Base-by-base conservation (phyloP, 2,797 vertebrate species). In the Falco novaeseelandiae region DNA sequence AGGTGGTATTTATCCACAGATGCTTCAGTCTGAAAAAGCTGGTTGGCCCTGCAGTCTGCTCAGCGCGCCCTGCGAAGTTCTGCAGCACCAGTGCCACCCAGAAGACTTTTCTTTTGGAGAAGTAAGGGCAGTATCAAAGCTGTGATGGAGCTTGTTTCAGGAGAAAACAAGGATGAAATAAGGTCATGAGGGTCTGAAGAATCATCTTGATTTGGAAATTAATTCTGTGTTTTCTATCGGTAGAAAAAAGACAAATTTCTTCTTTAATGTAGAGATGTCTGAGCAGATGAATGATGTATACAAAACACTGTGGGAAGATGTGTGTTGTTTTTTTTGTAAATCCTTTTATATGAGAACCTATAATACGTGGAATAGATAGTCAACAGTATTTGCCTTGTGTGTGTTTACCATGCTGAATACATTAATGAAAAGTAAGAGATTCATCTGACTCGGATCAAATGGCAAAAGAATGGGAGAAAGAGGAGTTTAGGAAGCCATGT, bases 251-350 rank as follows among this genome's bases (percentile, higher is more conserved):
- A 59, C 14, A 14, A 17, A 25, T 51, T 29, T 74, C 14, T 8
- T 59, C 54, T 79, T 83, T 55, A 26, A 22, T 5, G 38, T 34
- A 36, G 32, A 40, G 36, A 9, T 46, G 38, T 40, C 18, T 8
- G 77, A 65, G 77, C 63, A 59, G 49, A 1, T 8, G 32, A 29
- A 14, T 3, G 19, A 20, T 30, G 10, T 4, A 16, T 58, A 13
- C 2, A 6, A 7, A 85, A 5, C 42, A 3, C 34, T 1, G 5
- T 0, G 18, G 26, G 54, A 34, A 3, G 54, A 13, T 3, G 1
- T 29, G 74, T 58, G 40, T 57, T 7, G 36, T 2, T 6, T 12
- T 21, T 1, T 1, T 38, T 55, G 29, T 2, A 36, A 27, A 49
- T 32, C 22, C 52, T 74, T 21, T 23, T 8, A 0, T 6, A 1